These are phyloP conservation scores for Heteronetta atricapilla DNA, from an alignment of 2,113 vertebrate genomes.

Conservation along the genomic window DNA sequence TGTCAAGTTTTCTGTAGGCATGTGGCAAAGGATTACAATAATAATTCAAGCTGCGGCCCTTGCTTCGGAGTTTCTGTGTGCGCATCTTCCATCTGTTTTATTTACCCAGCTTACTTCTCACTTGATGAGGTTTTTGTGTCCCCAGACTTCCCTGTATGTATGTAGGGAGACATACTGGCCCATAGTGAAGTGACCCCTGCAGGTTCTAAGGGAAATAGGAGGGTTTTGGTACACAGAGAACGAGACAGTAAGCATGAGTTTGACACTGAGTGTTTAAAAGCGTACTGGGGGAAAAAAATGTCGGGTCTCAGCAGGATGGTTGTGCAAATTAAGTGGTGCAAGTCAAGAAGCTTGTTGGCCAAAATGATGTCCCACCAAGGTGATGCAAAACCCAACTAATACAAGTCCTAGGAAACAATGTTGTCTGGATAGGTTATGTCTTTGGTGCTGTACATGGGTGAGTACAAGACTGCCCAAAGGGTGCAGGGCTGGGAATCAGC, in stretches of 20 bases:
- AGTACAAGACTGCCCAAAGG: background rate
- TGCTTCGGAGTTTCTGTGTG: background rate
- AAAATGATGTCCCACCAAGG: background rate
- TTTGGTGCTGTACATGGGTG: background rate
- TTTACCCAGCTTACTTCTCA: conserved; percentile 32
- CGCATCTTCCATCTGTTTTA: conserved; percentile 58
- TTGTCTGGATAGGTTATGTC: background rate
- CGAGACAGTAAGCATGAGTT: background rate
- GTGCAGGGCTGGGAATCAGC: background rate
- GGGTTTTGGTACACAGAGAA: background rate
- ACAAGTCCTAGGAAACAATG: background rate
- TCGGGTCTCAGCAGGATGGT: background rate
- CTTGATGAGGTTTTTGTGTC: background rate
- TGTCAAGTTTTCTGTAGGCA: conserved; percentile 59
- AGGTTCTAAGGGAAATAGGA: background rate
- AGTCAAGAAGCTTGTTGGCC: background rate
- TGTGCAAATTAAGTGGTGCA: background rate
- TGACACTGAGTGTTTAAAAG: background rate
- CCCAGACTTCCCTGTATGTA: background rate
- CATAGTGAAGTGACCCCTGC: background rate
- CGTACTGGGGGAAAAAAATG: background rate
- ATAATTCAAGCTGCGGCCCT: conserved; percentile 21
- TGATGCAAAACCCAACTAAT: background rate
- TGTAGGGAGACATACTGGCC: background rate
- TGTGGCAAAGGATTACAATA: conserved; percentile 50